phyloP scores from a whole-genome alignment of 2,113 vertebrate species.

The Mustela nigripes region DNA sequence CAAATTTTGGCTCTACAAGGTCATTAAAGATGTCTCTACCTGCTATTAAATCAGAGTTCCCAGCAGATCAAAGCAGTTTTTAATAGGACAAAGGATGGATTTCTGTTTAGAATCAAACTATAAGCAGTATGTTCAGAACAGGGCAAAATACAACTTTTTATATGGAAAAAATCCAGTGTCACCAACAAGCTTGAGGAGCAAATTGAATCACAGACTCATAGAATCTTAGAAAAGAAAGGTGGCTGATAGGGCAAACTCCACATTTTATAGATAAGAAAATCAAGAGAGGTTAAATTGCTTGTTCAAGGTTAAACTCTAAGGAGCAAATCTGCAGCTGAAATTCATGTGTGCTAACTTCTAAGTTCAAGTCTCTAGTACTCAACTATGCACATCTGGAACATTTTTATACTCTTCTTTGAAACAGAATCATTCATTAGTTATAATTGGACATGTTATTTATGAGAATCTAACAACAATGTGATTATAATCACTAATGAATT shows the following conservation, averaged over 20 bases:
- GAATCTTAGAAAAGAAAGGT: constrained; percentile 33
- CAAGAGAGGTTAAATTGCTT: background rate
- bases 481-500: background rate
- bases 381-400: background rate
- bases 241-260: background rate
- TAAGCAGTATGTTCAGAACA: background rate
- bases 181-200: background rate
- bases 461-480: background rate
- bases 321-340: background rate
- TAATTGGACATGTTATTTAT: background rate
- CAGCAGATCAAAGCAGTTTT: background rate
- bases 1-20: background rate
- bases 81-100: background rate
- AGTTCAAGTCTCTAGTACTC: background rate
- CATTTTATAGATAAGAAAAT: background rate
- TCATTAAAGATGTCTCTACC: background rate
- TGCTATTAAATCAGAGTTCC: background rate
- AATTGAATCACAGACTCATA: constrained; percentile 48
- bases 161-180: background rate
- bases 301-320: background rate
- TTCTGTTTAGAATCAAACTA: constrained; percentile 8
- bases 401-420: background rate
- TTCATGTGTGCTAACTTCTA: background rate
- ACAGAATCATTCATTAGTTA: background rate
- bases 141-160: background rate